A percentile compares a stretch with the other conserved stretches of the same genome.
phyloP scores from a whole-genome alignment of 2,888 invertebrate species.

The Muscina levida region DNA sequence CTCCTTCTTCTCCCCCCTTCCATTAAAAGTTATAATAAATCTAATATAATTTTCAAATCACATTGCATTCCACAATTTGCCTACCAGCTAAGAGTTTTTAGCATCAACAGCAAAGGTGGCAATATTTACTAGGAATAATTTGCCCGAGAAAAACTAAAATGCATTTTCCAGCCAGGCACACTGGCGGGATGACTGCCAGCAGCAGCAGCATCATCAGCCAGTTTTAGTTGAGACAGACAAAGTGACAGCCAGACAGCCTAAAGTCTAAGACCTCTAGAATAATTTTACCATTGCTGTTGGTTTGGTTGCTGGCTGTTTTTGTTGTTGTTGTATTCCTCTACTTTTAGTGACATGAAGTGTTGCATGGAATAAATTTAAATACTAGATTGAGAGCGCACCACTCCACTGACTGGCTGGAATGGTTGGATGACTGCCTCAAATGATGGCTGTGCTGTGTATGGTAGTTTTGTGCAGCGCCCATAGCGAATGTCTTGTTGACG shows the following conservation, averaged over 20 bases:
- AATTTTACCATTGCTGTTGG: constrained; percentile 20
- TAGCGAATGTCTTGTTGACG: not conserved
- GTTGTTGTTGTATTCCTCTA: constrained; percentile 5
- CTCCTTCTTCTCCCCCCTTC: too few species aligned
- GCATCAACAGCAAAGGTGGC: not conserved
- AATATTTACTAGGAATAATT: too few species aligned
- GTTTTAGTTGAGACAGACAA: constrained; percentile 20
- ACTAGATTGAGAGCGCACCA: constrained; percentile 38
- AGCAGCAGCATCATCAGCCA: constrained; percentile 3
- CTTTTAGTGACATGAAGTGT: constrained; percentile 57
- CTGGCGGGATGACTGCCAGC: constrained; percentile 11
- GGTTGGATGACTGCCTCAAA: too few species aligned
- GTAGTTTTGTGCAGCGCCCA: constrained; percentile 13
- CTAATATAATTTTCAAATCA: constrained; percentile 21
- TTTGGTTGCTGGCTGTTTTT: constrained; percentile 6
- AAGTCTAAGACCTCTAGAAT: constrained; percentile 31
- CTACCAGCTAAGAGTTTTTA: not conserved
- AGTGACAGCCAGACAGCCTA: constrained; percentile 37
- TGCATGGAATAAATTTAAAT: constrained; percentile 64
- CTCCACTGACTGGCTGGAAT: not conserved
- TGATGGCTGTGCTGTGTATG: too few species aligned
- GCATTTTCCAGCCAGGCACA: constrained; percentile 3
- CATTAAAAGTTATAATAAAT: constrained; percentile 10
- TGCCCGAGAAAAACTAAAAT: too few species aligned
- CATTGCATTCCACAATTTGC: constrained; percentile 35